phyloP scores from a whole-genome alignment of 2,113 vertebrate species.

The Fulmarus glacialis region DNA sequence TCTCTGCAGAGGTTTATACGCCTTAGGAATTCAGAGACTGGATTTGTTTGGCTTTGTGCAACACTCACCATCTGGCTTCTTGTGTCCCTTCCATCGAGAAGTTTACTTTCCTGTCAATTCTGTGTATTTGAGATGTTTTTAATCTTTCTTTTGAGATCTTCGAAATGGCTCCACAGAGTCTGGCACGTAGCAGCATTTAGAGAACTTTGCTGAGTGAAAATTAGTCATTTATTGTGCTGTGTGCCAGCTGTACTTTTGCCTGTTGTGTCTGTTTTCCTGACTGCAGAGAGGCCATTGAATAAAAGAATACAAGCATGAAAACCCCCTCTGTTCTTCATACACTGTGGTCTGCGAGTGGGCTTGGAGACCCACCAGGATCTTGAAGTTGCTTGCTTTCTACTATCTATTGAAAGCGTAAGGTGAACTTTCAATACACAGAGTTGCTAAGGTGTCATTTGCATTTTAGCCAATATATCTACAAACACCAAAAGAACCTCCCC shows the following conservation, averaged over 20 bases:
- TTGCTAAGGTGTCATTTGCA: background rate
- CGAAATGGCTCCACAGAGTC: constrained; percentile 61
- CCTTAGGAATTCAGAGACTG: constrained; percentile 47
- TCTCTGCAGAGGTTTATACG: constrained; percentile 33
- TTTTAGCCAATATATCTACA: background rate
- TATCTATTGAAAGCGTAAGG: background rate
- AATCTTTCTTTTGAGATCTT: constrained; percentile 58
- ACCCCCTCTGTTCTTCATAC: background rate
- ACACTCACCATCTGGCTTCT: constrained; percentile 54
- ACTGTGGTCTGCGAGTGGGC: background rate
- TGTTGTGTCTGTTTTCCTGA: constrained; percentile 56
- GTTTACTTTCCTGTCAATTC: constrained; percentile 63
- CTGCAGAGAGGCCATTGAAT: constrained; percentile 35
- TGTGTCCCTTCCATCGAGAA: constrained; percentile 33
- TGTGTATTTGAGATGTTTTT: constrained; percentile 50
- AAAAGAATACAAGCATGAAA: constrained; percentile 27
- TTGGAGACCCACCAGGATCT: background rate
- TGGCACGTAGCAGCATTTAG: background rate
- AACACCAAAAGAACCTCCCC: background rate
- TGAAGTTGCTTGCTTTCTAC: background rate
- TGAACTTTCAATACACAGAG: background rate
- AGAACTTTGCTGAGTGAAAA: constrained; percentile 52
- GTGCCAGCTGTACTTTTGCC: constrained; percentile 66
- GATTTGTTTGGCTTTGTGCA: constrained; percentile 48
- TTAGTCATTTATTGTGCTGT: constrained; percentile 63